These are phyloP conservation scores for Catocala sponsa DNA, from an alignment of 2,888 invertebrate genomes.

Conservation along the genomic window DNA sequence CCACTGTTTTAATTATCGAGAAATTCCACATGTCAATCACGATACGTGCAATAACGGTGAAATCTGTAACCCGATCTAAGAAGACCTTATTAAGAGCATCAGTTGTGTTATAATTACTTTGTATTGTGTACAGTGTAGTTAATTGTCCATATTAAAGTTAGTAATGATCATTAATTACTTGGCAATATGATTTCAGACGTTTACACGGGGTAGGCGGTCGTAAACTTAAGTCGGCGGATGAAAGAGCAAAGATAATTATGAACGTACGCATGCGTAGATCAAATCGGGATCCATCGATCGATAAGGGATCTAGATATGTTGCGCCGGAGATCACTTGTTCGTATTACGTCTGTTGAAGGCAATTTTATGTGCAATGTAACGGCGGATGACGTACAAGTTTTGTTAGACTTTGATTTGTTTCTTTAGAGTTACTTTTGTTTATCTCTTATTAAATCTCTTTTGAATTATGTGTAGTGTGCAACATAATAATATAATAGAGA, in stretches of 20 bases:
- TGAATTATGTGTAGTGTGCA: conserved; percentile 26
- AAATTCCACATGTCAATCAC: conserved; percentile 47
- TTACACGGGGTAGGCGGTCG: conserved; percentile 78
- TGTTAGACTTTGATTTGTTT: conserved; percentile 47
- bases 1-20: conserved; percentile 39
- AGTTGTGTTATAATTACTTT: conserved; percentile 57
- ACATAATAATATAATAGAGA: conserved; percentile 5
- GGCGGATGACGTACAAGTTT: conserved; percentile 48
- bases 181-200: conserved; percentile 82
- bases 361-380: conserved; percentile 65
- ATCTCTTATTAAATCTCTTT: conserved; percentile 35
- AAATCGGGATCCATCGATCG: conserved; percentile 84
- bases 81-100: conserved; percentile 58
- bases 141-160: conserved; percentile 76
- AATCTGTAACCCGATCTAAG: conserved; percentile 50
- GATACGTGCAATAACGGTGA: conserved; percentile 50
- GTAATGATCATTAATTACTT: conserved; percentile 80
- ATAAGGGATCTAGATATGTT: conserved; percentile 82
- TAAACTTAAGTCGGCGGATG: conserved; percentile 83
- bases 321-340: conserved; percentile 66
- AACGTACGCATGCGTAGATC: conserved; percentile 85
- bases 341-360: conserved; percentile 69
- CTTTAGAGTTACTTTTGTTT: conserved; percentile 24
- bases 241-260: conserved; percentile 85
- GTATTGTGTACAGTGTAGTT: conserved; percentile 67